A percentile compares a stretch with the other conserved stretches of the same genome.
Conservation (phyloP, 2,888 invertebrate genomes). For the Galerucella nymphaeae region DNA sequence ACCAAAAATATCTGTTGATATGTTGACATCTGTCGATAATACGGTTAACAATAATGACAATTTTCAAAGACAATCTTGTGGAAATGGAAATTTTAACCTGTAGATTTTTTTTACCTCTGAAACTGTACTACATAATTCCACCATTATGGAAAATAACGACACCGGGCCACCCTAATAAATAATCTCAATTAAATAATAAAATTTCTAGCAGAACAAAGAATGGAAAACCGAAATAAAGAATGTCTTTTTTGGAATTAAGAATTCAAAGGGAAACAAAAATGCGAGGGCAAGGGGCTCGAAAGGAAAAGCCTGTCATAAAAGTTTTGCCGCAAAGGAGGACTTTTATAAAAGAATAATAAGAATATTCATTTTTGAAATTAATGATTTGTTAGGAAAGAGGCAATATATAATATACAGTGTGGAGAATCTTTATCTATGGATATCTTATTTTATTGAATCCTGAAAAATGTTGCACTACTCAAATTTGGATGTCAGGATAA, state of each 20-base stretch:
- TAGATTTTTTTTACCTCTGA: not conserved
- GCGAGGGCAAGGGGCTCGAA: conserved; percentile 45
- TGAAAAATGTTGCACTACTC: too few species aligned
- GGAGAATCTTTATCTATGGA: not conserved
- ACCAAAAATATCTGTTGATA: too few species aligned
- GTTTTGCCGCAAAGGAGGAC: conserved; percentile 49
- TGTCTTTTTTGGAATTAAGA: conserved; percentile 49
- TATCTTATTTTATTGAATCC: too few species aligned
- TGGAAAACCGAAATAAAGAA: conserved; percentile 35
- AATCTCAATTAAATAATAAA: conserved; percentile 45
- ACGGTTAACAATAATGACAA: too few species aligned
- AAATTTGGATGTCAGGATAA: too few species aligned
- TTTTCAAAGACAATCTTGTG: too few species aligned
- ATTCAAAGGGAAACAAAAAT: conserved; percentile 53
- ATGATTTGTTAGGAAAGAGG: conserved; percentile 56
- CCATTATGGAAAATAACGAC: conserved; percentile 18
- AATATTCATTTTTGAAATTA: conserved; percentile 57
- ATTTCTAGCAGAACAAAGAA: conserved; percentile 39
- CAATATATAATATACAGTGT: not conserved
- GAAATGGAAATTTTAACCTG: too few species aligned
- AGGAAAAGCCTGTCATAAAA: conserved; percentile 50
- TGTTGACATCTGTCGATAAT: too few species aligned
- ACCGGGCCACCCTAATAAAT: conserved; percentile 32
- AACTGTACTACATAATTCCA: not conserved
- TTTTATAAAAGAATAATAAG: conserved; percentile 54